Base-by-base conservation (phyloP, 64 coral and sea anemone genomes). In the Dendronephthya gigantea region DNA sequence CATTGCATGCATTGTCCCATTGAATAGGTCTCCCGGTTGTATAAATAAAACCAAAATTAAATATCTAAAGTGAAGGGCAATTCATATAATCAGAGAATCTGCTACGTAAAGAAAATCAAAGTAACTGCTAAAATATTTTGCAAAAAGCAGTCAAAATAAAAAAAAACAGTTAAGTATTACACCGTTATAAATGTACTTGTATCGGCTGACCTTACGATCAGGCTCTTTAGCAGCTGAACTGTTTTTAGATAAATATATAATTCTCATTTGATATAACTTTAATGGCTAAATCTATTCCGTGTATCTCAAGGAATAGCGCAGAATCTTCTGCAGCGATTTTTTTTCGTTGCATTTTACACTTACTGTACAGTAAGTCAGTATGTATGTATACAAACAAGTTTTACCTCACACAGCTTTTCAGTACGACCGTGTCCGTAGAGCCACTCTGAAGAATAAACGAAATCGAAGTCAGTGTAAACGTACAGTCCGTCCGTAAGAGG, bases 371-470 rank as follows among this genome's bases (percentile, higher is more conserved):
- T 74, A 35, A 30, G 68, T 74, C 13, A 19, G 30, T 30, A 2
- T n/a, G n/a, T 30, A 79, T 33, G 15, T 34, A 29, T 35, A 79
- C 19, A 79, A 34, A 29, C 25, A 79, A 34, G 10, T 12, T 33
- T 29, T 79, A 79, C 72, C 72, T 79, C 8, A 79, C 72, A 79
- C 72, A 79, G 72, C 72, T 79, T 79, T 79, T 79, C 72, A 79
- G 36, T 1, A 79, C 72, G 36, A 79, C 72, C 9, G 72, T 79
- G 36, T 79, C 72, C 25, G 72, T 79, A 39, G 72, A 79, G 17
- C 72, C 32, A 79, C 9, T 79, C 72, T 79, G 36, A 36, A 79
- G 30, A 79, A 79, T 39, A 19, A 79, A 79, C 1, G 36, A 79
- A 29, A 34, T 34, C 32, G 25, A 34, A 79, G 29, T 34, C 72